A percentile compares a stretch with the other conserved stretches of the same genome.
Conservation (phyloP, 2,113 vertebrate species). For the Pangasianodon hypophthalmus region DNA sequence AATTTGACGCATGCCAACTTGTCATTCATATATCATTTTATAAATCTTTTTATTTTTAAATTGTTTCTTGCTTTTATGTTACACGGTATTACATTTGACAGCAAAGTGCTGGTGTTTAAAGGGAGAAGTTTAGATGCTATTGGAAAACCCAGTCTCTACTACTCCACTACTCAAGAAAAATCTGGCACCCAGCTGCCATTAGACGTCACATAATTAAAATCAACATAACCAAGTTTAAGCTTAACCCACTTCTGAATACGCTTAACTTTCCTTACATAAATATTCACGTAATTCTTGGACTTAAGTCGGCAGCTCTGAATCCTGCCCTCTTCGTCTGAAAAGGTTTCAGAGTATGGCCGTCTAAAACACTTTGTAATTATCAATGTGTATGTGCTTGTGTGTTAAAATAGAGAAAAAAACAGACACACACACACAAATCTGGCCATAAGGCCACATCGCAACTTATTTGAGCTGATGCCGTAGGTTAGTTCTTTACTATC, state of each 20-base stretch:
- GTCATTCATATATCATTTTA: no score
- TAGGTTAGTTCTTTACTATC: background rate
- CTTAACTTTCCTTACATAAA: background rate
- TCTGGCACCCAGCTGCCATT: background rate
- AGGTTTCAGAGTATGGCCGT: background rate
- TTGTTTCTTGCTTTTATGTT: background rate
- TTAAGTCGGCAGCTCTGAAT: background rate
- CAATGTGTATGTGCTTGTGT: background rate
- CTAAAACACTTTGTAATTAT: background rate
- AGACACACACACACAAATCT: background rate
- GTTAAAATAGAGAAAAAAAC: background rate
- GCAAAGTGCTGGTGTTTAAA: no score
- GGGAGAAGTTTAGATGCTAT: no score
- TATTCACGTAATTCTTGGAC: background rate
- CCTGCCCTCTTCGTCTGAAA: background rate
- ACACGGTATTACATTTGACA: no score
- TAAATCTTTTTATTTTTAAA: background rate
- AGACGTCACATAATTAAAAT: background rate
- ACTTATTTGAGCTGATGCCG: background rate
- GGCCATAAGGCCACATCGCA: background rate
- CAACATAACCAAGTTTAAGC: background rate
- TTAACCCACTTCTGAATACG: background rate
- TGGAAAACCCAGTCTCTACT: no score
- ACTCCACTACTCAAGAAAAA: background rate
- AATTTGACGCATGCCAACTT: no score